A percentile compares a stretch with the other conserved stretches of the same genome.
Conservation (phyloP, 1,140 invertebrate genomes). For the Potamilus streckersoni region DNA sequence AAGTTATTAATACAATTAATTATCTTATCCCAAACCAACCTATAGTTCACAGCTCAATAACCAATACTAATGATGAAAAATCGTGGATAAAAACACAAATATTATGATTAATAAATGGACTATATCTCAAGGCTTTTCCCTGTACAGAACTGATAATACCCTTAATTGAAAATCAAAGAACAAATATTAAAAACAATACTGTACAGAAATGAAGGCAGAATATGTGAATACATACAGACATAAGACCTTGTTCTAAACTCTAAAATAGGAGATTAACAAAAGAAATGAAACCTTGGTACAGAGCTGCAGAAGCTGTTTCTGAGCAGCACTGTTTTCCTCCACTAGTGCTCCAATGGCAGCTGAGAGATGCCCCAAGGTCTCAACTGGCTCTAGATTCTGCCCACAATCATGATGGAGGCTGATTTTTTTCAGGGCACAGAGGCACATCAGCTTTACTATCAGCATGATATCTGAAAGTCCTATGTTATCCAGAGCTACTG, state of each 20-base stretch:
- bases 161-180: no score
- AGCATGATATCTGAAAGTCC: constrained; percentile 74
- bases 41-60: no score
- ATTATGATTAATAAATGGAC: no score
- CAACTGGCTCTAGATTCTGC: constrained; percentile 46
- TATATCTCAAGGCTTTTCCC: no score
- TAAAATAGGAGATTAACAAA: neutral
- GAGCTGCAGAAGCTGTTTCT: constrained; percentile 73
- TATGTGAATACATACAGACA: neutral
- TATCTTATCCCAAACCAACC: no score
- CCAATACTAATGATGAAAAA: no score
- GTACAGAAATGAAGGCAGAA: neutral
- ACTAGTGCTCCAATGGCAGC: constrained; percentile 73
- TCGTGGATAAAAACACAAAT: no score
- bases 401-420: constrained; percentile 12
- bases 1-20: no score
- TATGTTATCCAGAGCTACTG: constrained; percentile 72
- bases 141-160: no score
- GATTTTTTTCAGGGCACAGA: constrained; percentile 73
- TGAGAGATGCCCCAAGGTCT: constrained; percentile 71
- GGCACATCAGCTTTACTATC: constrained; percentile 75
- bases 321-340: constrained; percentile 71
- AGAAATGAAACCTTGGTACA: constrained; percentile 72
- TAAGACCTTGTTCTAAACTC: neutral
- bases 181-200: neutral